A percentile compares a stretch with the other conserved stretches of the same genome.
Evolutionary conservation across 2,113 vertebrate genomes (phyloP).

Genomic region (Microtus richardsoni): DNA sequence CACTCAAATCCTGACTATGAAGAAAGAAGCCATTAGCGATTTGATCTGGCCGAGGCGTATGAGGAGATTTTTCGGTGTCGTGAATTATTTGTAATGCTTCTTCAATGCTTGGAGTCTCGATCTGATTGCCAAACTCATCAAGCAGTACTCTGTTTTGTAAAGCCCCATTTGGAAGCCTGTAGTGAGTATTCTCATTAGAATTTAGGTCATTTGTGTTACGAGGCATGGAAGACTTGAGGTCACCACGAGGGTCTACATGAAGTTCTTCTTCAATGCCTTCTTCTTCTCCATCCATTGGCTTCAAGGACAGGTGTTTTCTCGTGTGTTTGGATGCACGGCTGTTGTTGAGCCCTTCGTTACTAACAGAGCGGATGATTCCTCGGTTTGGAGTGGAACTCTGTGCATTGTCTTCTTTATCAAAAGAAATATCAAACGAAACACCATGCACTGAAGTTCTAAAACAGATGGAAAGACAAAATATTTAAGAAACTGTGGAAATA

Average conservation of each 20-base stretch:
- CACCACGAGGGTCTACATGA: conserved; percentile 81
- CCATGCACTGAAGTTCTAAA: conserved; percentile 94
- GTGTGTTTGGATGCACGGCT: conserved; percentile 89
- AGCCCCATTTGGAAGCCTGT: conserved; percentile 89
- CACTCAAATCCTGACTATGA: conserved; percentile 89
- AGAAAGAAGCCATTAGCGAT: conserved; percentile 96
- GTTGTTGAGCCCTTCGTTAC: conserved; percentile 94
- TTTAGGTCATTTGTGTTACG: conserved; percentile 77
- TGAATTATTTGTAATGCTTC: conserved; percentile 97
- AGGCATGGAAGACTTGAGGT: conserved; percentile 66
- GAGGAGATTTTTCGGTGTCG: conserved; percentile 89
- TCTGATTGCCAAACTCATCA: conserved; percentile 89
- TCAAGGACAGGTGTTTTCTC: conserved; percentile 94
- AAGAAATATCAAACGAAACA: conserved; percentile 98
- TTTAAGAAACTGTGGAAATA: conserved; percentile 25
- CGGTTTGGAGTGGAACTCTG: conserved; percentile 82
- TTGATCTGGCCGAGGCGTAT: conserved; percentile 86
- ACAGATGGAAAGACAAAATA: conserved; percentile 49
- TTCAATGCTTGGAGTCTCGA: conserved; percentile 93
- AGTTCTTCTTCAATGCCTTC: conserved; percentile 93
- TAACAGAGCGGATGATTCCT: conserved; percentile 94
- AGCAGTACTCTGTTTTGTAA: conserved; percentile 84
- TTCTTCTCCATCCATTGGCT: conserved; percentile 93
- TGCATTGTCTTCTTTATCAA: conserved; percentile 92
- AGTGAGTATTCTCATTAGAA: conserved; percentile 76